These are phyloP conservation scores for Megathymus violae DNA, from an alignment of 1,140 invertebrate species.

Conservation along the genomic window DNA sequence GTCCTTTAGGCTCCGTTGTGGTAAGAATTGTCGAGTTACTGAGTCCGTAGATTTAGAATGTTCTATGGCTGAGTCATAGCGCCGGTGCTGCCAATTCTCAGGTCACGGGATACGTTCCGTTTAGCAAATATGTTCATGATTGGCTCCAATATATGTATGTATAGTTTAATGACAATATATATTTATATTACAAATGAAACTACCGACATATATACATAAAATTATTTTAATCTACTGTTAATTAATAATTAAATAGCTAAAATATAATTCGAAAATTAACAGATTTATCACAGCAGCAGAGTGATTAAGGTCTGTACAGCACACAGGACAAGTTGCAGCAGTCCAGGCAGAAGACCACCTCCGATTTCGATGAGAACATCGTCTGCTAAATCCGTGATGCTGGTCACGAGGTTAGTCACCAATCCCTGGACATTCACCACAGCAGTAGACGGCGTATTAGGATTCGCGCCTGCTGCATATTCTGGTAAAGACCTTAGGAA, in stretches of 20 bases:
- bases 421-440: constrained; percentile 61
- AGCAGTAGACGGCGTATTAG: constrained; percentile 52
- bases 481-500: constrained; percentile 70
- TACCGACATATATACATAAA: no score
- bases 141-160: no score
- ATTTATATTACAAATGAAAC: no score
- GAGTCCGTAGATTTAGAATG: no score
- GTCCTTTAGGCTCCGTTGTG: no score
- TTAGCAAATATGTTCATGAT: no score
- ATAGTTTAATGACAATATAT: no score
- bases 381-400: constrained; percentile 65
- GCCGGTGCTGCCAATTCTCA: no score
- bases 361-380: constrained; percentile 65
- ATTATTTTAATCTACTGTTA: constrained; percentile 35
- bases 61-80: no score
- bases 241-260: constrained; percentile 41
- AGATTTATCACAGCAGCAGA: constrained; percentile 51
- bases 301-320: constrained; percentile 62
- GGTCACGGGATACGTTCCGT: no score
- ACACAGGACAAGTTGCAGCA: constrained; percentile 65
- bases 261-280: no score
- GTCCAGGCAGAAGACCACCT: constrained; percentile 64
- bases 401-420: constrained; percentile 54
- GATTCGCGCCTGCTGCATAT: constrained; percentile 68
- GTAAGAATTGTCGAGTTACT: no score